Evolutionary conservation across 2,888 invertebrate species (phyloP).

Genomic region (Pocota personata): DNA sequence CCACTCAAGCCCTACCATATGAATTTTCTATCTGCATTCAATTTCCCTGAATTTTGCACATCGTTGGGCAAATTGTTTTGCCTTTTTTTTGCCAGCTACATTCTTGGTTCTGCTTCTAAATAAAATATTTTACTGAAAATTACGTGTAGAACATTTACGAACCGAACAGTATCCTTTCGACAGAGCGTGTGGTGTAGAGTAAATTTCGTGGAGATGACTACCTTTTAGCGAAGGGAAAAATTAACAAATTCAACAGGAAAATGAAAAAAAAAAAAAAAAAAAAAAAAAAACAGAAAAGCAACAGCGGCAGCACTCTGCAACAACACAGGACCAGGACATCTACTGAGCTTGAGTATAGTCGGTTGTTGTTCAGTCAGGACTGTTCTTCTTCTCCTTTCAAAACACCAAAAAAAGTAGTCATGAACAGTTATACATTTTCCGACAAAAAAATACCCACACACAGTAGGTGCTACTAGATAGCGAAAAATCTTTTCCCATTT

Average conservation of each 20-base stretch:
- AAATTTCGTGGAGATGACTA: slow-evolving; percentile 4
- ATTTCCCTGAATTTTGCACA: slow-evolving; percentile 30
- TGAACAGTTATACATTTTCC: slow-evolving; percentile 22
- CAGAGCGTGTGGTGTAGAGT: not conserved
- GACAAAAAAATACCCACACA: not conserved
- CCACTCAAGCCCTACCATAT: slow-evolving; percentile 18
- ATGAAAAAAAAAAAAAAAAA: not conserved
- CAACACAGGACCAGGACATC: slow-evolving; percentile 3
- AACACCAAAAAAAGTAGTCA: slow-evolving; percentile 7
- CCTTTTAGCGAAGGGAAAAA: slow-evolving; percentile 1
- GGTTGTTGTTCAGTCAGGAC: not conserved
- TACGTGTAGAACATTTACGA: slow-evolving; percentile 6
- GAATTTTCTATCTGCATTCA: slow-evolving; percentile 40
- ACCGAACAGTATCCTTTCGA: not conserved
- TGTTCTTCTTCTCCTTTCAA: not conserved
- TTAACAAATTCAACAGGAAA: slow-evolving; percentile 29
- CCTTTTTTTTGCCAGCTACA: not conserved
- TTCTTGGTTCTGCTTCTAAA: slow-evolving; percentile 1
- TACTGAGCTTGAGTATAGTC: not conserved
- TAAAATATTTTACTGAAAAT: slow-evolving; percentile 34
- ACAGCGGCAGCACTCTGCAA: not conserved
- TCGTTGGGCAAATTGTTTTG: slow-evolving; percentile 31
- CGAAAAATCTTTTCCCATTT: slow-evolving; percentile 52
- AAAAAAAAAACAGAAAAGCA: not conserved
- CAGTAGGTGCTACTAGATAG: not conserved